Evolutionary conservation across 2,888 invertebrate species (phyloP).

Genomic region (Myathropa florea): DNA sequence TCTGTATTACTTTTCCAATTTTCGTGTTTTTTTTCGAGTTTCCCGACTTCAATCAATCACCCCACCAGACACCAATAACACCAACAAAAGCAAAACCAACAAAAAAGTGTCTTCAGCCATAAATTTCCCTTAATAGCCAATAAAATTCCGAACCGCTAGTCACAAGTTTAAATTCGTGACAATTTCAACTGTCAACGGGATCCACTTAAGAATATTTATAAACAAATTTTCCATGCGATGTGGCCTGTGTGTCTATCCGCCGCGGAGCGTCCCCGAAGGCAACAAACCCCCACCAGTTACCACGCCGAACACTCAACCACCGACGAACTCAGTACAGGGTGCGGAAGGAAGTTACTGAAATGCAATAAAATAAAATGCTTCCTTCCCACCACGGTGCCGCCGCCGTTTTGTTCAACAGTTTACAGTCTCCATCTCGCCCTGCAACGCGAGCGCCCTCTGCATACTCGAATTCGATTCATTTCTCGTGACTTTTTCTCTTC

Average conservation of each 20-base stretch:
- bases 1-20: neutral
- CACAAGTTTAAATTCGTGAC: slow-evolving; percentile 69
- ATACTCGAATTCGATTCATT: slow-evolving; percentile 58
- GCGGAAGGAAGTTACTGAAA: slow-evolving; percentile 18
- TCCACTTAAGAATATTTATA: slow-evolving; percentile 71
- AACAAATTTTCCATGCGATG: slow-evolving; percentile 60
- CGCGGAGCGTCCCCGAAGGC: neutral
- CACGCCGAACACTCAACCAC: neutral
- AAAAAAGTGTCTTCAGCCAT: slow-evolving; percentile 55
- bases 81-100: neutral
- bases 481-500: slow-evolving; percentile 40
- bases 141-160: slow-evolving; percentile 65
- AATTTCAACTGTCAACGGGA: slow-evolving; percentile 69
- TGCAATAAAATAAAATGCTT: slow-evolving; percentile 61
- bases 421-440: neutral
- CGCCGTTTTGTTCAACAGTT: slow-evolving; percentile 21
- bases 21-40: neutral
- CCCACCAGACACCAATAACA: slow-evolving; percentile 21
- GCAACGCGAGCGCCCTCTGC: slow-evolving; percentile 9
- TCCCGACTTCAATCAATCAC: slow-evolving; percentile 49
- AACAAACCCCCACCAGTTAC: neutral
- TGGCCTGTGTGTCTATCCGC: slow-evolving; percentile 24
- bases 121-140: slow-evolving; percentile 69
- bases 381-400: neutral
- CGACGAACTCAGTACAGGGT: neutral